Base-by-base conservation (phyloP, 2,113 vertebrate genomes). In the Haplochromis vanheusdeni region DNA sequence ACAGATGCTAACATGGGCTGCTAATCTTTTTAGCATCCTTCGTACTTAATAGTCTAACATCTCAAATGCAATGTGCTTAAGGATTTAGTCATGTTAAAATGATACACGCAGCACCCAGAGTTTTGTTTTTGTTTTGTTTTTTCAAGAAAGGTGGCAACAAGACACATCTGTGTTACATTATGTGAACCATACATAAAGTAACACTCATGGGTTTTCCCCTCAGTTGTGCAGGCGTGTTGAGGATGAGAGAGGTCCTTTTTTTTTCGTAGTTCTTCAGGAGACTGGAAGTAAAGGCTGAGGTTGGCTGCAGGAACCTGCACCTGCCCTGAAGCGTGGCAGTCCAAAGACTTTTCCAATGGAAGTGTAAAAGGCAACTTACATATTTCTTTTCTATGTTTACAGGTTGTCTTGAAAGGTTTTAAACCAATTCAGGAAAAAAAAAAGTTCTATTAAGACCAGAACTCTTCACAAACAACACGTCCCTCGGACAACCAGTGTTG, bases 331-430 rank as follows among this genome's bases (percentile, higher is more conserved):
- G 82, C 5, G 6, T 75, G 58, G 6, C 54, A 4, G 33, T 40
- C 95, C 96, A 73, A 87, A 94, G 86, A 92, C 47, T 68, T 73
- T 83, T 86, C 75, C 80, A 83, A 68, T 55, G 7, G 62, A 81
- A 56, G n/a, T 49, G 92, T 96, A 94, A 96, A 55, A 81, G 83
- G 65, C 85, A 80, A 45, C 77, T n/a, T 84, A 26, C 33, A 54
- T 62, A n/a, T 14, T 35, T 35, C 16, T 77, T 80, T 65, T 58
- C 89, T 49, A 26, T 77, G 85, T 91, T 93, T 91, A 93, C 90
- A 92, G 54, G 37, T 86, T 88, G 89, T 90, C 82, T 51, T 56
- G 6, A 47, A 82, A 12, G 12, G 52, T 47, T 10, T 58, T 42
- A 52, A 52, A 4, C 13, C 14, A 49, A 58, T 86, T 88, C 52